Evolutionary conservation across 1,140 invertebrate species (phyloP), one percentile per base, ranked within the genome.

Genomic region (Sarcophaga peregrina): DNA sequence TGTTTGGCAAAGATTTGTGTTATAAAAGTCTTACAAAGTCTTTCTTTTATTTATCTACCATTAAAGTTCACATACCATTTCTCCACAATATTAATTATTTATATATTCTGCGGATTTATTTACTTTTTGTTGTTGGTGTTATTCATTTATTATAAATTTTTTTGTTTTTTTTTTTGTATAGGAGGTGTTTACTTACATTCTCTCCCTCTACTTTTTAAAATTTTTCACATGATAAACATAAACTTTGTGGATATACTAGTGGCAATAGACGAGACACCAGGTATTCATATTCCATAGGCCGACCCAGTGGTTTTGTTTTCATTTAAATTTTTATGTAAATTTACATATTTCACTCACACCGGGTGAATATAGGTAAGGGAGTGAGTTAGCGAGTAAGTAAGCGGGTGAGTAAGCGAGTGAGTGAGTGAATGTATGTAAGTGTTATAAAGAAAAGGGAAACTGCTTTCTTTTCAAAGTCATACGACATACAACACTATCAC

Each of bases 31-130:
- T 58, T 37, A 37, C 25, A 37, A 37, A 37, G 25, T 37, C 25
- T 62, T 62, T 76, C 47, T 76, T 75, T 47, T 47, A 47, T n/a
- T 75, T 75, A 47, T 47, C 47, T 76, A 13, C 37, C 7, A 46
- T 73, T 47, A 37, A 37, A 37, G 10, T 15, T 45, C 13, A 45
- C 20, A 45, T 74, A 74, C 45, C 45, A 17, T 47, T 15, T 46
- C 74, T 76, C 74, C 47, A 47, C 47, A 9, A 47, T 76, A 48
- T 76, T 47, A 76, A 76, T 47, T 76, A 76, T 76, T 48, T 47
- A 76, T 76, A 76, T 76, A 47, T 76, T 48, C n/a, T 76, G 5
- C 17, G 5, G 46, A n/a, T 10, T 47, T 48, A 15, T n/a, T 58
- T n/a, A 58, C 15, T 15, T n/a, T n/a, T n/a, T 54, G 5, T 54